Percentiles rank a stretch among this genome's conserved stretches.
Conservation (phyloP, 2,113 vertebrate genomes). For the Turdus rufiventris region DNA sequence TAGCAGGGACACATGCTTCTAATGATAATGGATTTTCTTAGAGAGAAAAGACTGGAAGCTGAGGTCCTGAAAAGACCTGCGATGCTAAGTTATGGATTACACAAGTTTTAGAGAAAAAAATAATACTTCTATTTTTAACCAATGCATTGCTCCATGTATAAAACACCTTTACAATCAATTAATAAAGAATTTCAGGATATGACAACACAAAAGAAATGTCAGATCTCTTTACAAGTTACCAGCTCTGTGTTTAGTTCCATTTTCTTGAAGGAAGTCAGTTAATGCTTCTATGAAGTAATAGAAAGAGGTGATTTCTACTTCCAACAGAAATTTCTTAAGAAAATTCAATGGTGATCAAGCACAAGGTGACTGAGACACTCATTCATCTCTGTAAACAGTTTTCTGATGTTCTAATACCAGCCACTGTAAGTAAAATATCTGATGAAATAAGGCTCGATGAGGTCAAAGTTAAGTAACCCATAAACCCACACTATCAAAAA, state of each 20-base stretch:
- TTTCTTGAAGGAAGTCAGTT: not conserved
- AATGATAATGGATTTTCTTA: not conserved
- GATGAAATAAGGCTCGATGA: not conserved
- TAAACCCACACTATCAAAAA: not conserved
- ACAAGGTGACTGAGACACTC: not conserved
- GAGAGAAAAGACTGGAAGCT: not conserved
- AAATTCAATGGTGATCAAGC: not conserved
- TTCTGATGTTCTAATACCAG: not conserved
- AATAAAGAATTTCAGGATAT: not conserved
- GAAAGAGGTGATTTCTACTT: not conserved
- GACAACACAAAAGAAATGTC: not conserved
- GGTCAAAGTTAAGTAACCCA: not conserved
- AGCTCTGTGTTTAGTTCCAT: not conserved
- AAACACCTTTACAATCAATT: not conserved
- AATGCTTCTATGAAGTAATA: not conserved
- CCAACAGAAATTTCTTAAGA: not conserved
- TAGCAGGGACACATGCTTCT: not conserved
- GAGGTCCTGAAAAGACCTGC: not conserved
- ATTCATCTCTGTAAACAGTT: not conserved
- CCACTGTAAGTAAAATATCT: not conserved
- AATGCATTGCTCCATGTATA: not conserved
- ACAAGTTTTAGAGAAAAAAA: not conserved
- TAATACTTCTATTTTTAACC: not conserved
- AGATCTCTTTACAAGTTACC: not conserved
- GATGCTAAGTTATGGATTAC: not conserved